Evolutionary conservation across 37 sponge, comb jelly and placozoan genomes (phyloP), one percentile per base, ranked within the genome.

Genomic region (Tethya wilhelma): DNA sequence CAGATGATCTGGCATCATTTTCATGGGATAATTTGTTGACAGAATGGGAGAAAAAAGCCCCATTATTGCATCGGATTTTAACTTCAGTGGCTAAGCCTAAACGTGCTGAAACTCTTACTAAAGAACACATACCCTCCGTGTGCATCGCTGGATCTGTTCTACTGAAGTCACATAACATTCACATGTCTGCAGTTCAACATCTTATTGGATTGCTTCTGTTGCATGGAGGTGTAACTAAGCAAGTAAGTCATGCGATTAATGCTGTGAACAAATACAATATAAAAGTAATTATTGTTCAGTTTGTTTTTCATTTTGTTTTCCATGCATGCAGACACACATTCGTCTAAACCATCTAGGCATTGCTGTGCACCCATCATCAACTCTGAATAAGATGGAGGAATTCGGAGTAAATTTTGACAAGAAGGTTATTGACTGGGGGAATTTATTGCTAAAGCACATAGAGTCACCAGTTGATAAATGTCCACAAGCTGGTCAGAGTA

Each of bases 91-190:
- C 59, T 29, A 32, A 31, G 4, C 1, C 6, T 1, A 11, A n/a
- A n/a, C n/a, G n/a, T n/a, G n/a, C 26, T 8, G 56, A 40, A 37
- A 26, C 64, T 38, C 5, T 29, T 1, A 75, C 43, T 32, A 44
- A 30, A 1, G 22, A 20, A 29, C 44, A 62, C 37, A 44, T 32
- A 6, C 63, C 77, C 25, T 31, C 67, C 4, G 1, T 78, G 2
- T 78, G 79, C 33, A 59, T 32, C 9, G 77, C 77, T 29, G 66
- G 65, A 8, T 37, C 67, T 29, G 43, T 78, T 1, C 40, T 78
- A 29, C 32, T 78, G 55, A 78, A 66, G 55, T 34, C 34, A 30
- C 0, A 46, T 6, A 41, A 41, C 33, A 26, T 32, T 8, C 40
- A 45, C 2, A 66, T 66, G 66, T 8, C 23, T 29, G 26, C 25